Base-by-base conservation (phyloP, 2,888 invertebrate species). In the Rhingia campestris region DNA sequence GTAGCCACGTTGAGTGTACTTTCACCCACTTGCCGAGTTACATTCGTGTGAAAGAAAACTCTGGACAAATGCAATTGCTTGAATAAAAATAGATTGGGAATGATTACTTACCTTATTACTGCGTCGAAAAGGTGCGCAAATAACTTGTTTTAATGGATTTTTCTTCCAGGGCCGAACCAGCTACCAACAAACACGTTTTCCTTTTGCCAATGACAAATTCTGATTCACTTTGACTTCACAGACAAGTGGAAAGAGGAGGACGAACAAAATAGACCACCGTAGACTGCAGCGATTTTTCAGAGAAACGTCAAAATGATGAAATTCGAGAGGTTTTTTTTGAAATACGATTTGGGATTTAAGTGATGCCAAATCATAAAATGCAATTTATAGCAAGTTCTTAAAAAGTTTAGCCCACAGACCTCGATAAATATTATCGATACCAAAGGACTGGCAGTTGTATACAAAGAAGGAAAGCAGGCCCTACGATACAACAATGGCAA, bases 1-100 rank as follows among this genome's bases (percentile, higher is more conserved):
- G 7, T 7, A 73, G 82, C 82, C 82, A 82, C 82, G 82, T 82
- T 53, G 64, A 56, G 35, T 22, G 67, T 54, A 79, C 79, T 82
- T 82, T 82, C 82, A 74, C 82, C 63, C 10, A 54, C 22, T 9
- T 30, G 32, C 10, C 32, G 35, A 22, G 22, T 22, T 22, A 2
- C 6, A 10, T 9, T 22, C 9, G 37, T 32, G 30, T 41, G 47
- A 9, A 12, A 14, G 32, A 14, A 12, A 41, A 41, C n/a, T 6
- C 37, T 35, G 43, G 39, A 9, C 10, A 43, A 41, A 14, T 35
- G 2, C 0, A 0, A 33, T 12, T 54, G 61, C 56, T 12, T 47
- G 4, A 59, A 41, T 66, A 45, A 64, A 81, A 72, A 54, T 54
- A 0, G 7, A 0, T 22, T 1, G 9, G 0, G 30, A 22, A 4